Conservation (phyloP, 2,113 vertebrate species). For the Salminus brasiliensis region DNA sequence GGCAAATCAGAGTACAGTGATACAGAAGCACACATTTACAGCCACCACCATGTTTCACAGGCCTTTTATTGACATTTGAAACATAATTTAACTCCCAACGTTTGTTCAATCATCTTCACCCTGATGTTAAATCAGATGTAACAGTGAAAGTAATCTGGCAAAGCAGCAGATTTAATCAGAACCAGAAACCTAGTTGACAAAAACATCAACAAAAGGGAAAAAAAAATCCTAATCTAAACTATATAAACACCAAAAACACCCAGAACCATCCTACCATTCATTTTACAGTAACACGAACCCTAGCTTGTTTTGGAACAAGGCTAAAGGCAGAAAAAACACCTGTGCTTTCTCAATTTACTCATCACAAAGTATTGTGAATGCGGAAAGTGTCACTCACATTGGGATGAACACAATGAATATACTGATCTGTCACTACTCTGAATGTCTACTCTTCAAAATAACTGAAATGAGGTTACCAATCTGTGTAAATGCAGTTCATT, state of each 20-base stretch:
- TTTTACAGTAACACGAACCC: background rate
- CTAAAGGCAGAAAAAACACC: background rate
- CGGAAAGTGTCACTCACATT: too few species aligned
- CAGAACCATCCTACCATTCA: background rate
- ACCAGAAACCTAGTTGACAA: background rate
- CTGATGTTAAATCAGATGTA: conserved; percentile 22
- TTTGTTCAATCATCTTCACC: background rate
- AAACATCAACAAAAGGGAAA: background rate
- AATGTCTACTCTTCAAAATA: background rate
- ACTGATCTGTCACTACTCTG: background rate
- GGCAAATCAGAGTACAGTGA: too few species aligned
- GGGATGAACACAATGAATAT: background rate
- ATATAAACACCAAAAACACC: background rate
- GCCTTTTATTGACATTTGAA: too few species aligned
- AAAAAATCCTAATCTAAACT: background rate
- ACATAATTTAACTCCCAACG: too few species aligned
- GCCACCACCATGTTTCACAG: background rate
- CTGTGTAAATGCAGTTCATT: background rate
- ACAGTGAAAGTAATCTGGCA: conserved; percentile 37
- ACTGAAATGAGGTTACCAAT: background rate
- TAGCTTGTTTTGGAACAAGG: background rate
- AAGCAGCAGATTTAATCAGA: conserved; percentile 8
- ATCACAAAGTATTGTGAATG: background rate
- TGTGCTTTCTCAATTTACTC: background rate
- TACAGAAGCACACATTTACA: background rate